These are phyloP conservation scores for Hydrolagus colliei DNA, from an alignment of 2,797 vertebrate species.

Conservation along the genomic window DNA sequence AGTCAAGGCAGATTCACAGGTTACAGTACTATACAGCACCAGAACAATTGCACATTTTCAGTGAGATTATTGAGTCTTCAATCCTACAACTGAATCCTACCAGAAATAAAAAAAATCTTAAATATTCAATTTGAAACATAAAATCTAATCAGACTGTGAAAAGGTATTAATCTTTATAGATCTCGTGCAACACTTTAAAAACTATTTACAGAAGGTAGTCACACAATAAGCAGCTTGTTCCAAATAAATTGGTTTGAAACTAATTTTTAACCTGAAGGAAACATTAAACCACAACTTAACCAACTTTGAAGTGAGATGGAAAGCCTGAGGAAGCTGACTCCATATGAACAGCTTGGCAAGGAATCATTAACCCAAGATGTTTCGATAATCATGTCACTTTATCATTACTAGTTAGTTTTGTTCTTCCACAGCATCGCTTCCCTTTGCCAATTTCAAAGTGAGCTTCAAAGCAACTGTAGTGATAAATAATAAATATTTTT, in stretches of 20 bases:
- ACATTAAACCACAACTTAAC: neutral
- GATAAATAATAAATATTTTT: neutral
- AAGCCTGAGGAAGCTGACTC: neutral
- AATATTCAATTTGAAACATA: neutral
- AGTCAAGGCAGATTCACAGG: neutral
- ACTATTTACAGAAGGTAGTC: neutral
- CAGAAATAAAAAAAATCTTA: no score
- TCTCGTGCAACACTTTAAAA: neutral
- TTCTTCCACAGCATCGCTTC: no score
- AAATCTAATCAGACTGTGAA: neutral
- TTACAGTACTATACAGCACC: neutral
- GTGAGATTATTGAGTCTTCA: neutral
- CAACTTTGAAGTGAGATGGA: neutral
- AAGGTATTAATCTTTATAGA: neutral
- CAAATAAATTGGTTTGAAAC: neutral
- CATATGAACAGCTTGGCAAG: neutral
- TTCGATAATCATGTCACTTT: neutral
- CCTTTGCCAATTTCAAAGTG: neutral
- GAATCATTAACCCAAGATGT: neutral
- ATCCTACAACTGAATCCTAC: no score
- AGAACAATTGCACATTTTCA: neutral
- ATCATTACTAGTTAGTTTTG: neutral
- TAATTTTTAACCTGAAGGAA: neutral
- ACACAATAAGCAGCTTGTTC: neutral
- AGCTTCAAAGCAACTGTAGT: neutral